Percentiles rank a stretch among this genome's conserved stretches.
These are phyloP conservation scores for Pipa parva DNA, from an alignment of 2,113 vertebrate genomes.

Conservation along the genomic window DNA sequence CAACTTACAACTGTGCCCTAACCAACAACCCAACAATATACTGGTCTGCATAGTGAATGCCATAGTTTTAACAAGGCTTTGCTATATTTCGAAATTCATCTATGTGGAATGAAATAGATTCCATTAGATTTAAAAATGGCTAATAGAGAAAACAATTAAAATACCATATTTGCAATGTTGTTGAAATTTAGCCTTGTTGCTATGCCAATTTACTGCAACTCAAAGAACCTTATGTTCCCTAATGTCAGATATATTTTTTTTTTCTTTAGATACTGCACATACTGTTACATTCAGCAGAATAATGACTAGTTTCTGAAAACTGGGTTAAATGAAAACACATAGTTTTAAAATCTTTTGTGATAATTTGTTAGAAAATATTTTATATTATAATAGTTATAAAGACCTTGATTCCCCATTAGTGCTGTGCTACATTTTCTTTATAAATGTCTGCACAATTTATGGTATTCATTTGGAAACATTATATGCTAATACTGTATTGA, in stretches of 20 bases:
- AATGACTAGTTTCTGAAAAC: too few species aligned
- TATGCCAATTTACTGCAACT: slow-evolving; percentile 16
- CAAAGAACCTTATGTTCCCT: slow-evolving; percentile 3
- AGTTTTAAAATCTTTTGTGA: too few species aligned
- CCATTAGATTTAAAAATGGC: neutral
- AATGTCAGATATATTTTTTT: neutral
- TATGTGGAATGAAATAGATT: neutral
- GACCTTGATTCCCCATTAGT: too few species aligned
- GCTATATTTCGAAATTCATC: slow-evolving; percentile 27
- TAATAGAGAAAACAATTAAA: neutral
- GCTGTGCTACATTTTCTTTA: too few species aligned
- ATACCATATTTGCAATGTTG: neutral
- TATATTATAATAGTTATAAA: too few species aligned
- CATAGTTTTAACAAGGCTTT: slow-evolving; percentile 20
- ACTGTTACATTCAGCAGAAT: too few species aligned
- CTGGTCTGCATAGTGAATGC: slow-evolving; percentile 10
- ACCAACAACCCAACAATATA: slow-evolving; percentile 1
- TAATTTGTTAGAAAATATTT: too few species aligned
- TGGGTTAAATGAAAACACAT: too few species aligned
- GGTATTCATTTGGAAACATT: too few species aligned
- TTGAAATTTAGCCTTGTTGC: slow-evolving; percentile 7
- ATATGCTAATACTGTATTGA: too few species aligned
- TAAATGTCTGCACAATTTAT: too few species aligned
- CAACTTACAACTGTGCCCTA: slow-evolving; percentile 1
- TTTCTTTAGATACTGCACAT: too few species aligned